Evolutionary conservation across 2,888 invertebrate species (phyloP).

Genomic region (Dicranocentrus wangi): DNA sequence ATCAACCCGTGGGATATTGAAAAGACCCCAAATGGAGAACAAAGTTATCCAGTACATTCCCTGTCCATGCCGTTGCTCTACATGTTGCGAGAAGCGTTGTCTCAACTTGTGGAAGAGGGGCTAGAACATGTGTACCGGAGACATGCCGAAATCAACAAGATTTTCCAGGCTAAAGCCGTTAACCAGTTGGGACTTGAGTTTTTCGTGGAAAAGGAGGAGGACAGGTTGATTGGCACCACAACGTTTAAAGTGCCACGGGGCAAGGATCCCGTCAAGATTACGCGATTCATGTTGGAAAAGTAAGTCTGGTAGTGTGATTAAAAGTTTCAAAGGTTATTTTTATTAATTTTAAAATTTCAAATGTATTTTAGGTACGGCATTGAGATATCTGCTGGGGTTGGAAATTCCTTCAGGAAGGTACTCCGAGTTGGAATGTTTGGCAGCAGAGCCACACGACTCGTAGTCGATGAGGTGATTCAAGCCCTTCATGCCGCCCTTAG

Average conservation of each 20-base stretch:
- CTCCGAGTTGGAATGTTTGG: not conserved
- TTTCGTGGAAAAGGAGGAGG: not conserved
- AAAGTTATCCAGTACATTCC: not conserved
- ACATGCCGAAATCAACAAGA: conserved; percentile 80
- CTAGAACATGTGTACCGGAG: conserved; percentile 81
- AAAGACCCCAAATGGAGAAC: not conserved
- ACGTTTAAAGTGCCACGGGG: conserved; percentile 80
- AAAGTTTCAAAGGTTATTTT: conserved; percentile 72
- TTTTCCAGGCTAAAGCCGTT: not conserved
- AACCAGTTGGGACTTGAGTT: not conserved
- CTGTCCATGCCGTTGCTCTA: conserved; percentile 83
- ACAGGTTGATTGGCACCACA: conserved; percentile 82
- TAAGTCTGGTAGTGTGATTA: conserved; percentile 73
- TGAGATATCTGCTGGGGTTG: conserved; percentile 2
- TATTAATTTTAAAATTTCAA: not conserved
- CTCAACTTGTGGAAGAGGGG: conserved; percentile 83
- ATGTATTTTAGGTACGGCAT: conserved; percentile 2
- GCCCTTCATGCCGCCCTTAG: not conserved
- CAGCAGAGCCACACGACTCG: not conserved
- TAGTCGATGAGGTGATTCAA: not conserved
- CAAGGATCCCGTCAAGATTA: conserved; percentile 80
- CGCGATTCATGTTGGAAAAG: conserved; percentile 81
- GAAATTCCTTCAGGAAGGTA: not conserved
- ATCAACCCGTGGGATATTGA: not conserved
- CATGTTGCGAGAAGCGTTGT: conserved; percentile 85